A percentile compares a stretch with the other conserved stretches of the same genome.
These are phyloP conservation scores for Onychomys leucogaster DNA, from an alignment of 2,797 vertebrate species.

Conservation along the genomic window DNA sequence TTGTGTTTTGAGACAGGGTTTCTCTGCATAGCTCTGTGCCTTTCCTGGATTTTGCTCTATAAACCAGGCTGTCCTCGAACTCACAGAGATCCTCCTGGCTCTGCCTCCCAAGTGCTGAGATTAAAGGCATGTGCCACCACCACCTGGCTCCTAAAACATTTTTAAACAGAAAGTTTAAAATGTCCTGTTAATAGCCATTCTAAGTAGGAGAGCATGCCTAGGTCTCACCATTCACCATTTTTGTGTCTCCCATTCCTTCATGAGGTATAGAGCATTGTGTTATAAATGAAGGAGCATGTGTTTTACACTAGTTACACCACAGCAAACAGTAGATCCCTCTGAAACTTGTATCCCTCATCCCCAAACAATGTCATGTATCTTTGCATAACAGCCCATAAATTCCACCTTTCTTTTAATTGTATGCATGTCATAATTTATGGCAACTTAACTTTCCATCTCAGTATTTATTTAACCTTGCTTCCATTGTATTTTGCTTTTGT, in stretches of 20 bases:
- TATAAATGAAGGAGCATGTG: background rate
- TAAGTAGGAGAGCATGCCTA: background rate
- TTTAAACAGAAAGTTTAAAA: background rate
- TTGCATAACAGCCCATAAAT: background rate
- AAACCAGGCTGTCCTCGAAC: too few relatives aligned
- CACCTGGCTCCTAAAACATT: background rate
- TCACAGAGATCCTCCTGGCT: too few relatives aligned
- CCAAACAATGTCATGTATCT: background rate
- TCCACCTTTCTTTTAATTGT: background rate
- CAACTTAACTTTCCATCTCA: background rate
- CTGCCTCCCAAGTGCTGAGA: too few relatives aligned
- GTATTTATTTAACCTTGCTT: background rate
- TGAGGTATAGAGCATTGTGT: background rate
- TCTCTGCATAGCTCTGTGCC: too few relatives aligned
- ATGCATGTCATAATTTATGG: background rate
- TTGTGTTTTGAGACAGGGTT: too few relatives aligned
- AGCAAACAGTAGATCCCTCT: background rate
- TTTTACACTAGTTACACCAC: background rate
- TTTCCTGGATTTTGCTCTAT: too few relatives aligned
- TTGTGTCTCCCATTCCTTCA: background rate
- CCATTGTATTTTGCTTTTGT: slow-evolving; percentile 1
- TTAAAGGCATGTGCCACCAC: too few relatives aligned
- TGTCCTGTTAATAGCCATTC: background rate
- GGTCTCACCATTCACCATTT: background rate
- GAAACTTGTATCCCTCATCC: background rate